Evolutionary conservation across 1,140 invertebrate genomes (phyloP).

Genomic region (Luehdorfia chinensis): DNA sequence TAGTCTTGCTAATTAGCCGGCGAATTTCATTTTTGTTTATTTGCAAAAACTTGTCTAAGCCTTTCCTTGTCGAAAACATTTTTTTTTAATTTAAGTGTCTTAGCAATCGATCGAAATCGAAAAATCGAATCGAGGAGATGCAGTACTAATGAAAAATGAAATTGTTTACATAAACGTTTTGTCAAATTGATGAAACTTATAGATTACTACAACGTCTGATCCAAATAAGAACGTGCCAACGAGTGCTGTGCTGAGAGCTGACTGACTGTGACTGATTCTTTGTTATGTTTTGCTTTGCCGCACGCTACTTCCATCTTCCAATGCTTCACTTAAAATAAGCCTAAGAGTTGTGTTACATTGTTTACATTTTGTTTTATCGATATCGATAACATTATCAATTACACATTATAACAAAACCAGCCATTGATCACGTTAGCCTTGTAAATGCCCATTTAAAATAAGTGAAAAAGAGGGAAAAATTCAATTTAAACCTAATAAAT

Average conservation of each 20-base stretch:
- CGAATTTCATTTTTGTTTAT: slow-evolving; percentile 69
- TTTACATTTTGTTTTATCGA: slow-evolving; percentile 65
- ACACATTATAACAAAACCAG: no score
- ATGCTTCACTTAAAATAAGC: slow-evolving; percentile 50
- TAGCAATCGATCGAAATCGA: no score
- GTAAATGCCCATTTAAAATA: no score
- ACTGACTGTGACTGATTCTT: slow-evolving; percentile 48
- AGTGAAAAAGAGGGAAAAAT: no score
- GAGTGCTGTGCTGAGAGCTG: no score
- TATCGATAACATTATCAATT: slow-evolving; percentile 40
- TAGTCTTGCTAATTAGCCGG: slow-evolving; percentile 78
- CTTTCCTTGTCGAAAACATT: slow-evolving; percentile 70
- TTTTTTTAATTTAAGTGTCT: no score
- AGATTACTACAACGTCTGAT: slow-evolving; percentile 30
- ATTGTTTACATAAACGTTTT: not conserved
- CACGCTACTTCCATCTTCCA: slow-evolving; percentile 53
- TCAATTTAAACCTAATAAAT: no score
- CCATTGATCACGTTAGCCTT: no score
- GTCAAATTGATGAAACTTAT: not conserved
- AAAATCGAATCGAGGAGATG: no score
- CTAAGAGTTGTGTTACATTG: slow-evolving; percentile 46
- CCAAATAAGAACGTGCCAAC: slow-evolving; percentile 61
- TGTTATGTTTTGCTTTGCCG: slow-evolving; percentile 62
- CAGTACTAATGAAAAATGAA: no score
- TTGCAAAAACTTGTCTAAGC: slow-evolving; percentile 59